A percentile compares a stretch with the other conserved stretches of the same genome.
Evolutionary conservation across 2,797 vertebrate genomes (phyloP).

Genomic region (Orientallactaga sibirica): DNA sequence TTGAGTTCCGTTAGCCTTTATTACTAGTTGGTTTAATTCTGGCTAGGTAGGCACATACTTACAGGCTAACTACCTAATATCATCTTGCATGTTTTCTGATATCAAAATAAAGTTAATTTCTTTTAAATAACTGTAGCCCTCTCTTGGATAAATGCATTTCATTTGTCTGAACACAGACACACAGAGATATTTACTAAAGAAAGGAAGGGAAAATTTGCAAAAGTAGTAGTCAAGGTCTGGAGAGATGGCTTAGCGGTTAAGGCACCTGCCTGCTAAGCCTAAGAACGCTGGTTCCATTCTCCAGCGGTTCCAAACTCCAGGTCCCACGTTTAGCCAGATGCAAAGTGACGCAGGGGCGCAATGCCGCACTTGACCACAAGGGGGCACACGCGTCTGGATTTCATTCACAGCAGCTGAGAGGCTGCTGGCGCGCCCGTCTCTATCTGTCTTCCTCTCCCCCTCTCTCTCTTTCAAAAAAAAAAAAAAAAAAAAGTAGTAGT

Average conservation of each 20-base stretch:
- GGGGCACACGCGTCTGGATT: too few relatives aligned
- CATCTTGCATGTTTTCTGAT: not conserved
- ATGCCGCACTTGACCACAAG: too few relatives aligned
- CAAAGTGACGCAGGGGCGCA: too few relatives aligned
- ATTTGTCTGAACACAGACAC: not conserved
- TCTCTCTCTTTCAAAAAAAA: too few relatives aligned
- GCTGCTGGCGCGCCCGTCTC: too few relatives aligned
- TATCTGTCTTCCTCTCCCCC: too few relatives aligned
- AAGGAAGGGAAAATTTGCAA: not conserved
- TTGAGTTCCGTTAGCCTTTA: slow-evolving; percentile 55
- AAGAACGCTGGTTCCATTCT: too few relatives aligned
- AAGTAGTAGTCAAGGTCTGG: not conserved
- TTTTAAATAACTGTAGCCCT: not conserved
- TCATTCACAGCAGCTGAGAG: too few relatives aligned
- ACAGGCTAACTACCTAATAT: not conserved
- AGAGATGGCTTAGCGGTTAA: too few relatives aligned
- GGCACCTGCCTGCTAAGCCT: too few relatives aligned
- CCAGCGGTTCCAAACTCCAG: not conserved
- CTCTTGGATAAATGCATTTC: not conserved
- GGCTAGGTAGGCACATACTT: not conserved
- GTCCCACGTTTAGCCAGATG: too few relatives aligned
- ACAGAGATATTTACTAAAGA: not conserved
- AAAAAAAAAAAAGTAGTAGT: not conserved
- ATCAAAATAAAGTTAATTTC: not conserved
- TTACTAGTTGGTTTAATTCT: slow-evolving; percentile 53